phyloP scores from a whole-genome alignment of 1,140 invertebrate genomes.

The Drosophila azteca region DNA sequence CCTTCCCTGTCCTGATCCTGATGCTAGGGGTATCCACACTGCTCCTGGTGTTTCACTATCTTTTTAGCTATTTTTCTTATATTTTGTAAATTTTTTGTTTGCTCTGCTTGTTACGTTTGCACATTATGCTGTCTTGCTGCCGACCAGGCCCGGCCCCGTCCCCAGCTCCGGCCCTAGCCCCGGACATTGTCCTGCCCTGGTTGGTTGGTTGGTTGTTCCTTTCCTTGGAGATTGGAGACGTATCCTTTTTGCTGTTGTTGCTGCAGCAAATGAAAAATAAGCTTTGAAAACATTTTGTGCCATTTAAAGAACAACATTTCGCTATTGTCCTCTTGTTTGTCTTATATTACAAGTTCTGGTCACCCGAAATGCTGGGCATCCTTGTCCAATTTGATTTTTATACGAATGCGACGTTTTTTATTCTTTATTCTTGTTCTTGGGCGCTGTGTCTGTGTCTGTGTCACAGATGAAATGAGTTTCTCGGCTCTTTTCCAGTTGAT shows the following conservation, averaged over 20 bases:
- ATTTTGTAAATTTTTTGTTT: conserved; percentile 64
- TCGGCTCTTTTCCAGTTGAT: conserved; percentile 74
- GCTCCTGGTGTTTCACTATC: conserved; percentile 67
- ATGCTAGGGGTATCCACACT: neutral
- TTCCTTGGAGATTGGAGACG: conserved; percentile 5
- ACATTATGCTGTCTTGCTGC: conserved; percentile 48
- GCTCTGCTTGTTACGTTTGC: conserved; percentile 39
- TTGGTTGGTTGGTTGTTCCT: conserved; percentile 13
- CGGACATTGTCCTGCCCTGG: conserved; percentile 18
- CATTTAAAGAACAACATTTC: conserved; percentile 80
- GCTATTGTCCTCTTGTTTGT: conserved; percentile 73
- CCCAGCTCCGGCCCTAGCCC: neutral
- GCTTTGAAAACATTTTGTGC: conserved; percentile 80
- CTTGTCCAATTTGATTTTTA: conserved; percentile 76
- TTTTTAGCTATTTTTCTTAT: conserved; percentile 78
- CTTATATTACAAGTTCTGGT: conserved; percentile 74
- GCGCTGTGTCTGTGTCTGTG: conserved; percentile 8
- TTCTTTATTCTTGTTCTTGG: conserved; percentile 12
- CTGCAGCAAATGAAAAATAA: conserved; percentile 77
- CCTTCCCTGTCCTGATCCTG: conserved; percentile 19
- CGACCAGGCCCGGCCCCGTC: conserved; percentile 7
- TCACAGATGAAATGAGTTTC: conserved; percentile 75
- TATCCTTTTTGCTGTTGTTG: conserved; percentile 55
- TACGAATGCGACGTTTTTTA: conserved; percentile 19
- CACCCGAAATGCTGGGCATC: conserved; percentile 41